A percentile compares a stretch with the other conserved stretches of the same genome.
These are phyloP conservation scores for Drosophila paramelanica DNA, from an alignment of 2,888 invertebrate genomes.

Conservation along the genomic window DNA sequence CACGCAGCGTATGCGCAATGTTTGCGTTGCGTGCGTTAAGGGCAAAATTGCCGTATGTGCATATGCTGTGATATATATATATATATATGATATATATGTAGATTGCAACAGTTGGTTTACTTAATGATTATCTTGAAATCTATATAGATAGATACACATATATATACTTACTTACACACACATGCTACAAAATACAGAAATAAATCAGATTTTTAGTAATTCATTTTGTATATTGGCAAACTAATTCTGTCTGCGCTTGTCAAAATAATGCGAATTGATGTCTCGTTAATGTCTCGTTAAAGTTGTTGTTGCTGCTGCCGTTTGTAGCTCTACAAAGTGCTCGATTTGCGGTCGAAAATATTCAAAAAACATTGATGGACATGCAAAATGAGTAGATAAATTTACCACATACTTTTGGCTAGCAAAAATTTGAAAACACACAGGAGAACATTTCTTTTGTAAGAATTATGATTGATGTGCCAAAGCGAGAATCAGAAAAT, in stretches of 20 bases:
- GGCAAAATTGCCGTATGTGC: conserved; percentile 1
- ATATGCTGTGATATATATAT: too few relatives aligned
- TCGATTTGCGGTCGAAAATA: conserved; percentile 11
- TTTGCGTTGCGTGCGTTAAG: conserved; percentile 16
- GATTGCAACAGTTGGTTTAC: conserved; percentile 16
- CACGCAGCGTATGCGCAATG: conserved; percentile 64
- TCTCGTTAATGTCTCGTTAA: conserved; percentile 51
- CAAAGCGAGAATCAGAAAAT: neutral
- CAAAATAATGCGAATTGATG: conserved; percentile 73
- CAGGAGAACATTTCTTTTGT: conserved; percentile 7
- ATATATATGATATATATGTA: neutral
- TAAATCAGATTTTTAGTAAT: conserved; percentile 30
- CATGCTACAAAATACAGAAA: neutral
- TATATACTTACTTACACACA: too few relatives aligned
- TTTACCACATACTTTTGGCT: conserved; percentile 29
- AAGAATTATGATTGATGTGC: conserved; percentile 43
- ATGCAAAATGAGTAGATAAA: conserved; percentile 18
- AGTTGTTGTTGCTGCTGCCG: conserved; percentile 7
- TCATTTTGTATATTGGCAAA: conserved; percentile 29
- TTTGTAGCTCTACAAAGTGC: conserved; percentile 40
- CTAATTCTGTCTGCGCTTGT: conserved; percentile 64
- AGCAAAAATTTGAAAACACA: conserved; percentile 16
- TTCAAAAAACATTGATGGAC: conserved; percentile 41
- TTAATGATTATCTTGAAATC: conserved; percentile 19
- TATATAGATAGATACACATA: neutral